Conservation (phyloP, 2,888 invertebrate genomes). For the Loripinus fragilis region DNA sequence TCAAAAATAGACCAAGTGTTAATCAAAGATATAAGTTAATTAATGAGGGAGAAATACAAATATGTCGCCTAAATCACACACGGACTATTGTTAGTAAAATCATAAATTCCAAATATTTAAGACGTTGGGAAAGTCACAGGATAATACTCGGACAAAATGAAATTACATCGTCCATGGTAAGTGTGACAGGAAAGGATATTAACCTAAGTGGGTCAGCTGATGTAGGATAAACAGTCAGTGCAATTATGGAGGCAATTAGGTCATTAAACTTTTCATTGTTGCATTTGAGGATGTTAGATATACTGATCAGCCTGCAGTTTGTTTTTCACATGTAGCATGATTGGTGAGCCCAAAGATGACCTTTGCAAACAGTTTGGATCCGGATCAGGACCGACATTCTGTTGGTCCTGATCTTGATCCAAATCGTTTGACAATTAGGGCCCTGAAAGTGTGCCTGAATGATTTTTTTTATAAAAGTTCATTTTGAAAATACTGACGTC, state of each 20-base stretch:
- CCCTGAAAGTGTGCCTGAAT: no score
- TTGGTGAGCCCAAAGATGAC: no score
- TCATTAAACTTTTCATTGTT: background rate
- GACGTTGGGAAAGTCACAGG: constrained; percentile 91
- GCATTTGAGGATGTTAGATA: no score
- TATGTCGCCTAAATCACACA: constrained; percentile 91
- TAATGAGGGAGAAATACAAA: constrained; percentile 89
- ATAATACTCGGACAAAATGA: constrained; percentile 88
- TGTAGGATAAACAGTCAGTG: background rate
- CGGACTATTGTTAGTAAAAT: constrained; percentile 91
- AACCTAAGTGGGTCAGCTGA: background rate
- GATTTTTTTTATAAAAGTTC: no score
- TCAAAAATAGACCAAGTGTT: constrained; percentile 51
- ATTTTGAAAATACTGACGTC: no score
- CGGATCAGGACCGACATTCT: no score
- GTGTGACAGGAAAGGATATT: constrained; percentile 72
- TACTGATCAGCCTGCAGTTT: no score
- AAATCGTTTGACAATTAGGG: no score
- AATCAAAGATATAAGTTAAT: constrained; percentile 87
- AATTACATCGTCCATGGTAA: constrained; percentile 90
- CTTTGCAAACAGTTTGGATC: no score
- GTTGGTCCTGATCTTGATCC: no score
- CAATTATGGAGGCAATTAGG: background rate
- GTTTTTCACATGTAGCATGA: no score
- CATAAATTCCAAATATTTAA: constrained; percentile 89